Evolutionary conservation across 2,888 invertebrate genomes (phyloP), one percentile per base, ranked within the genome.

Genomic region (Aleiodes testaceus): DNA sequence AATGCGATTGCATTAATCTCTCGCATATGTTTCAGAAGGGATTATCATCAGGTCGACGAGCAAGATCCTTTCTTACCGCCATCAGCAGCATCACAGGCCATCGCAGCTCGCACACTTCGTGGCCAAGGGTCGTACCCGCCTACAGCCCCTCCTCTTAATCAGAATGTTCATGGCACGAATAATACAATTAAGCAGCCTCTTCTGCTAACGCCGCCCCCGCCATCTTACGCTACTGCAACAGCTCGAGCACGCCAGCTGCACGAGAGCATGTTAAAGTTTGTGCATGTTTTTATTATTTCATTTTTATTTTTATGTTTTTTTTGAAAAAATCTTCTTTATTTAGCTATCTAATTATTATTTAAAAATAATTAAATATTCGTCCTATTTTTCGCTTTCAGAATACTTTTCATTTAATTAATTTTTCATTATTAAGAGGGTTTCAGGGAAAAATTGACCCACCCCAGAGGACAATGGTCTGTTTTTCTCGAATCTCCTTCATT

Each of bases 11-110:
- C 36, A 36, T 36, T 36, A 66, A 50, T 12, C 45, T 16, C 22
- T 55, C 20, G 45, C 71, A 66, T 75, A 74, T 78, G 81, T 89
- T 89, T 18, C 89, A 94, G 94, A 88, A 92, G 93, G 78, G 92
- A 93, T 85, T 94, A 94, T 81, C 92, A 93, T 73, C 95, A 94
- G 86, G 93, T 93, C 78, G 96, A 95, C 87, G 96, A 96, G 86
- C 94, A 94, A 74, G 95, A 94, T 77, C 93, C 94, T 73, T 94
- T 93, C 89, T 89, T 94, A 80, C 93, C 94, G 64, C 88, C 91
- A 77, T 87, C 90, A 78, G 89, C 89, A 71, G 88, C 91, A 77
- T 87, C 90, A 82, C 87, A 91, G 88, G 91, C 91, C 78, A 91
- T 91, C 79, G 91, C 91, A 77, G 91, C 91, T 69, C 88, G 91